Evolutionary conservation across 2,888 invertebrate genomes (phyloP), one percentile per base, ranked within the genome.

Genomic region (Polyommatus iphigenia): DNA sequence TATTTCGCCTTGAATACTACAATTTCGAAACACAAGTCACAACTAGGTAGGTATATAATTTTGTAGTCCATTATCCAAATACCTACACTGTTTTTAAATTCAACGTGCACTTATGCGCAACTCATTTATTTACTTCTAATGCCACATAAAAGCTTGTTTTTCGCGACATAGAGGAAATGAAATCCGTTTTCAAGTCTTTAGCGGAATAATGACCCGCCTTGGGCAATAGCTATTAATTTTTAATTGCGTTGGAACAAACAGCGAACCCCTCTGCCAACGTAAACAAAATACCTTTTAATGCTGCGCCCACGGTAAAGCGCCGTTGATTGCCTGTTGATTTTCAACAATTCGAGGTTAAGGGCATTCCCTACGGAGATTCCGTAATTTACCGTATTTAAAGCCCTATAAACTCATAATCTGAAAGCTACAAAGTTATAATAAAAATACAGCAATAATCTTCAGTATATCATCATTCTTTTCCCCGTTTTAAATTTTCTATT

Each of bases 161-260:
- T 62, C 67, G 67, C 15, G 67, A 32, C 29, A 32, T 29, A 32
- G 67, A 32, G 67, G 2, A 67, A 67, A 67, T 67, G 13, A 67
- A 67, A 67, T 67, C 29, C 67, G 29, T 32, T 67, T 67, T 29
- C 32, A 67, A 67, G 67, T 67, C 67, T 67, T 67, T 67, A 67
- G 67, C 29, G 29, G 67, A 67, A 67, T 67, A 67, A 67, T 67
- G 67, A 67, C 32, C 15, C 29, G 29, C 67, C 67, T 67, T 67
- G 29, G 67, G 29, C 15, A 24, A 18, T 67, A 67, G 67, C 67
- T 67, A 67, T 67, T 67, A 67, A 67, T 67, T 67, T 67, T 67
- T 67, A 32, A 67, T 67, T 67, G 32, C 29, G 13, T 32, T 67
- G 29, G 67, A 32, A 32, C 29, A 29, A 62, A 67, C 67, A 29